Evolutionary conservation across 1,140 invertebrate genomes (phyloP).

Genomic region (Pararge aegeria): DNA sequence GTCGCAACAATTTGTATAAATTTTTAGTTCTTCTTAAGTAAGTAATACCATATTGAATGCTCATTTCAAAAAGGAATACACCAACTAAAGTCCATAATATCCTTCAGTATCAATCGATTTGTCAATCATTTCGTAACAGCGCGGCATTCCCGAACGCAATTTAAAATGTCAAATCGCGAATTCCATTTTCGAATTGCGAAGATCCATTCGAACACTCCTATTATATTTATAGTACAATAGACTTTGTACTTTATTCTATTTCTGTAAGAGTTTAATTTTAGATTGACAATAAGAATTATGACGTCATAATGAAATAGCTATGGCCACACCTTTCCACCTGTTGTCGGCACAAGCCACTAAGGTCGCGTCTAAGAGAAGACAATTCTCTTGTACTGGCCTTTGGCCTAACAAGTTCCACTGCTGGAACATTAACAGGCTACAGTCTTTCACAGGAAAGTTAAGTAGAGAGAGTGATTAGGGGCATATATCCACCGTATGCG

Average conservation of each 20-base stretch:
- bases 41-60: no score
- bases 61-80: no score
- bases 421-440: no score
- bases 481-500: no score
- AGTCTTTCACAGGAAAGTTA: no score
- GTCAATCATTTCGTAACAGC: background rate
- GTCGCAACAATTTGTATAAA: no score
- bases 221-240: background rate
- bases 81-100: background rate
- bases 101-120: background rate
- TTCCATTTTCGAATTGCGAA: constrained; percentile 23
- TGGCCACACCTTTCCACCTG: constrained; percentile 31
- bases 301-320: constrained; percentile 9
- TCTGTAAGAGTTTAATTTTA: constrained; percentile 5
- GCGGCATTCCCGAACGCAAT: constrained; percentile 10
- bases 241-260: background rate
- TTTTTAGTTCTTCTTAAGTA: no score
- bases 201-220: constrained; percentile 13
- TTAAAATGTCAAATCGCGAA: constrained; percentile 22
- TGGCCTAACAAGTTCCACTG: no score
- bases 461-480: no score
- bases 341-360: constrained; percentile 6
- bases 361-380: background rate
- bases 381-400: no score
- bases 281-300: constrained; percentile 2